These are phyloP conservation scores for Pedetes capensis DNA, from an alignment of 2,113 vertebrate genomes.

Conservation along the genomic window DNA sequence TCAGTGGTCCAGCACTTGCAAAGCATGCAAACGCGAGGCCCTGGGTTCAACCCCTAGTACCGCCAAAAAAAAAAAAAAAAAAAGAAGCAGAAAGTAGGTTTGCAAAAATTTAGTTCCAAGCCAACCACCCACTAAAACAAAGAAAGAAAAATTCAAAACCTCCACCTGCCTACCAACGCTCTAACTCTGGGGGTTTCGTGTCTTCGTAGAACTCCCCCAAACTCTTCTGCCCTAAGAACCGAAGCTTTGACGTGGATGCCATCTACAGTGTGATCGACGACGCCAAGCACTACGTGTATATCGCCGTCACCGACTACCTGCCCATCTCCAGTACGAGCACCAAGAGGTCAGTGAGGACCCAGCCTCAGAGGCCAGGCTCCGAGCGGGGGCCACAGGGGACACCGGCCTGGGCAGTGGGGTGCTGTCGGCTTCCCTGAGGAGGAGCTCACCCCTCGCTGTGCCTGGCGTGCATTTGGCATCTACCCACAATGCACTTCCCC, in stretches of 20 bases:
- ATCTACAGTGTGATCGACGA: slow-evolving; percentile 93
- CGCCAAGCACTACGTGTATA: slow-evolving; percentile 91
- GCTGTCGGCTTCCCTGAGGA: accelerated
- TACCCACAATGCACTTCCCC: neutral
- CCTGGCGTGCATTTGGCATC: neutral
- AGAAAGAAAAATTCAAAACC: neutral
- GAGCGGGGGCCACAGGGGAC: neutral
- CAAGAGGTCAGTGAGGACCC: slow-evolving; percentile 82
- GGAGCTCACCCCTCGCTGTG: accelerated
- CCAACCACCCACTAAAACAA: neutral
- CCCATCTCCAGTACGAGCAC: slow-evolving; percentile 86
- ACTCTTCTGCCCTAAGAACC: slow-evolving; percentile 91
- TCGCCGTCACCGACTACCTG: slow-evolving; percentile 94
- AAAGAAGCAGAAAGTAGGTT: neutral
- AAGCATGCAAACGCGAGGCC: too few relatives aligned
- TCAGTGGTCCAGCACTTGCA: too few relatives aligned
- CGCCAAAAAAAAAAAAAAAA: too few relatives aligned
- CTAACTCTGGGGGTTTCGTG: slow-evolving; percentile 50
- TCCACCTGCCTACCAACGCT: neutral
- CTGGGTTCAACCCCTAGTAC: too few relatives aligned
- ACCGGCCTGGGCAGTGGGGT: too few relatives aligned
- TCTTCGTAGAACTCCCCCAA: slow-evolving; percentile 92
- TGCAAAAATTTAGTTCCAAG: neutral
- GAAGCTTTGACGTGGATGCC: slow-evolving; percentile 93
- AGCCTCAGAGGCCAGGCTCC: accelerated